phyloP scores from a whole-genome alignment of 2,113 vertebrate genomes.

The Amblyornis subalaris region DNA sequence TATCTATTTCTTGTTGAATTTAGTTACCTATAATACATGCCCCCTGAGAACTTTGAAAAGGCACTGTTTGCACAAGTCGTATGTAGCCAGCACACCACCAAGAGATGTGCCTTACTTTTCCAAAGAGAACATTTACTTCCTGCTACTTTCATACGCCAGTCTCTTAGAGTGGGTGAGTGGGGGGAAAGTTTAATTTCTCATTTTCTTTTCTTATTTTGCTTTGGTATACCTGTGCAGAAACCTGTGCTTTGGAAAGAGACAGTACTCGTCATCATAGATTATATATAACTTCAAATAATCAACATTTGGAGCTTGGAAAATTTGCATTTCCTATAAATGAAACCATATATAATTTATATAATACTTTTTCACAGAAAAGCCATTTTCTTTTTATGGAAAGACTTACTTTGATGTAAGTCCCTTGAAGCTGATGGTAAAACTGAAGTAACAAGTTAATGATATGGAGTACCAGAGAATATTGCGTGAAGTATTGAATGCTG shows the following conservation, averaged over 20 bases:
- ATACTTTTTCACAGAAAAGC: not conserved
- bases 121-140: not conserved
- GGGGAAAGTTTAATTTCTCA: not conserved
- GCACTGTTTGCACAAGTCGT: fast-evolving
- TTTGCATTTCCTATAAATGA: not conserved
- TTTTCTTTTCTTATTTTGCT: not conserved
- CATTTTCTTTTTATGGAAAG: not conserved
- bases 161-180: not conserved
- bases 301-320: not conserved
- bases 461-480: not conserved
- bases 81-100: not conserved
- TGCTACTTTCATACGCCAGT: not conserved
- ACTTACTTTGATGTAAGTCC: not conserved
- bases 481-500: not conserved
- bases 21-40: not conserved
- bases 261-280: not conserved
- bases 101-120: not conserved
- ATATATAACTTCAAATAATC: not conserved
- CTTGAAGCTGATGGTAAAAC: not conserved
- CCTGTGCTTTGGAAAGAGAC: not conserved
- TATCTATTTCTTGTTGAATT: not conserved
- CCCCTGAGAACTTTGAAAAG: not conserved
- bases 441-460: not conserved
- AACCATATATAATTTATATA: not conserved
- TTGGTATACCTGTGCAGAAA: not conserved